Conservation (phyloP, 2,797 vertebrate genomes). For the Falco berigora region DNA sequence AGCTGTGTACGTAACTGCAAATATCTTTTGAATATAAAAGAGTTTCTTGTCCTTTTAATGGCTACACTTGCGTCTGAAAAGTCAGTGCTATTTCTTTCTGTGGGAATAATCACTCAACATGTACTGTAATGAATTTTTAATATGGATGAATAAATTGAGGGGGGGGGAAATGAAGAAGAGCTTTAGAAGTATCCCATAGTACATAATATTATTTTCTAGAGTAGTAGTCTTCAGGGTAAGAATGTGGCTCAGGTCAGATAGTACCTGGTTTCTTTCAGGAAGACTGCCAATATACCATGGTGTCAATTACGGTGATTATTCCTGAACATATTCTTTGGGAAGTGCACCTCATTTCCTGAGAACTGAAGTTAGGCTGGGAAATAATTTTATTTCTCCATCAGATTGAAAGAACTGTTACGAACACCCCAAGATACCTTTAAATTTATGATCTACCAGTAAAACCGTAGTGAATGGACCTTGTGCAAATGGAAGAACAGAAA, state of each 20-base stretch:
- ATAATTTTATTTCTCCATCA: background rate
- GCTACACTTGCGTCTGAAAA: background rate
- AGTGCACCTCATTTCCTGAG: background rate
- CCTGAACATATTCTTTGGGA: background rate
- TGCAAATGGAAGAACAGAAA: background rate
- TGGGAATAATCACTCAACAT: background rate
- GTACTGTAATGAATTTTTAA: background rate
- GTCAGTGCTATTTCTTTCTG: background rate
- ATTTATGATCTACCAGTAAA: background rate
- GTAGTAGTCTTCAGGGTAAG: background rate
- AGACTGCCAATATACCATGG: background rate
- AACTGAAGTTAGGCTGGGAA: background rate
- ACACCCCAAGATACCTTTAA: background rate
- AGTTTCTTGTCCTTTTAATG: background rate
- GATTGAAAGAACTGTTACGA: background rate
- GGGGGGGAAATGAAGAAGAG: background rate
- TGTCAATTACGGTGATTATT: background rate
- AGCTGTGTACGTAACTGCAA: background rate
- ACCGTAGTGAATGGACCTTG: background rate
- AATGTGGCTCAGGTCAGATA: background rate
- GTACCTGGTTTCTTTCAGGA: background rate
- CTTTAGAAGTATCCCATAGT: background rate
- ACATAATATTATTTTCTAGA: background rate
- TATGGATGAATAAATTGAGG: background rate
- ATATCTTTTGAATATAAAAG: slow-evolving; percentile 12